Conservation (phyloP, 2,888 invertebrate genomes). For the Campaea margaritaria region DNA sequence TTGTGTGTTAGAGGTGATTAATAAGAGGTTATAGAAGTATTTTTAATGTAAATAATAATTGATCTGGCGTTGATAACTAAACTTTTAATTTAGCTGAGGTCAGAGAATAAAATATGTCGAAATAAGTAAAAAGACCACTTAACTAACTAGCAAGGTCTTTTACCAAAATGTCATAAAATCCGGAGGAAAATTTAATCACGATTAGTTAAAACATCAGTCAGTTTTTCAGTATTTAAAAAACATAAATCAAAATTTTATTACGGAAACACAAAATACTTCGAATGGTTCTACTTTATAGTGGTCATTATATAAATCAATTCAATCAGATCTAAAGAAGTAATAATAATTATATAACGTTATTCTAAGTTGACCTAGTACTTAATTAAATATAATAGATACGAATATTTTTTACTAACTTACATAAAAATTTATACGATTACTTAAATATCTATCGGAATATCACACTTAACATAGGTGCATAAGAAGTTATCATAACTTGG, state of each 20-base stretch:
- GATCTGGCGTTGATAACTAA: no score
- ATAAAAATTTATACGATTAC: no score
- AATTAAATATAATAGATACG: conserved; percentile 2
- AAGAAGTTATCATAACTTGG: no score
- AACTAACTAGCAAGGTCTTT: no score
- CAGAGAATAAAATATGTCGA: no score
- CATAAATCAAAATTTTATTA: conserved; percentile 14
- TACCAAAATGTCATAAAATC: no score
- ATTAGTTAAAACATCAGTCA: no score
- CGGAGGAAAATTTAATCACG: no score
- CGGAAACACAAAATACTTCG: conserved; percentile 1
- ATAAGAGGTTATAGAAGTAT: background rate
- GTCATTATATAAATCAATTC: conserved; percentile 27
- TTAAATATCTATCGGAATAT: no score
- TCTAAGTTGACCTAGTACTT: conserved; percentile 21
- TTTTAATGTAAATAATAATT: background rate
- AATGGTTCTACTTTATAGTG: conserved; percentile 22
- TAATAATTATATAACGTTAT: conserved; percentile 11
- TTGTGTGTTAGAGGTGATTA: conserved; percentile 16
- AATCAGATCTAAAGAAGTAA: conserved; percentile 6
- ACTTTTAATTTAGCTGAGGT: no score
- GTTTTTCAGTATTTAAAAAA: conserved; percentile 5
- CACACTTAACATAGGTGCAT: no score
- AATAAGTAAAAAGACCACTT: no score
- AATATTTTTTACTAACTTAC: background rate